Base-by-base conservation (phyloP, 2,113 vertebrate genomes). In the Heterotilapia buettikoferi region DNA sequence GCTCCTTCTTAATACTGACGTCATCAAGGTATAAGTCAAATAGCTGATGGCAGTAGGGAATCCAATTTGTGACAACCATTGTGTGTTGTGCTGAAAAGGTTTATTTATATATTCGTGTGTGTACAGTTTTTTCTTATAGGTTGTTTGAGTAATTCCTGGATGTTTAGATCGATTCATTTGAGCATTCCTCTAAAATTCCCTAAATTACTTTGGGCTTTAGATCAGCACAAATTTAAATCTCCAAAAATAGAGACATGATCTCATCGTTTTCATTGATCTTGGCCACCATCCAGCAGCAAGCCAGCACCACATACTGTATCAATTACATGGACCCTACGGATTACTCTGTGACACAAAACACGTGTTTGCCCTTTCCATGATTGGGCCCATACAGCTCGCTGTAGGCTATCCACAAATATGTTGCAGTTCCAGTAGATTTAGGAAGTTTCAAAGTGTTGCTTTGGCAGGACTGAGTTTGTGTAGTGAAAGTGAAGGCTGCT, bases 291-390 rank as follows among this genome's bases (percentile, higher is more conserved):
- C 91, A 89, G 89, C 85, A 84, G 81, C 68, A 89, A 33, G 66
- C 89, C 87, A 40, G 78, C 84, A 36, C 83, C 84, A 92, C 94
- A 96, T 57, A 89, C 83, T 89, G 88, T 71, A 88, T 92, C 92
- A 90, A 95, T 96, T 94, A 96, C 84, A 82, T 16, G 80, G 61
- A 57, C 78, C 83, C 88, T 86, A 29, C n/a, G 53, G 89, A 94
- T 94, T 93, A 92, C 59, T 86, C 43, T 45, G 31, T 76, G 88
- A 93, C 88, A 88, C 84, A 92, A 92, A 96, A 96, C 93, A 94
- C 86, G 88, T 94, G 94, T 87, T 90, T 82, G 89, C 79, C 81
- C 76, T 86, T 79, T 33, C 50, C 63, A 80, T 88, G 90, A 91
- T 57, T 73, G 76, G 82, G 56, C 85, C 71, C 7, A 3, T n/a